A percentile compares a stretch with the other conserved stretches of the same genome.
phyloP scores from a whole-genome alignment of 2,888 invertebrate genomes.

The Cosmia trapezina region DNA sequence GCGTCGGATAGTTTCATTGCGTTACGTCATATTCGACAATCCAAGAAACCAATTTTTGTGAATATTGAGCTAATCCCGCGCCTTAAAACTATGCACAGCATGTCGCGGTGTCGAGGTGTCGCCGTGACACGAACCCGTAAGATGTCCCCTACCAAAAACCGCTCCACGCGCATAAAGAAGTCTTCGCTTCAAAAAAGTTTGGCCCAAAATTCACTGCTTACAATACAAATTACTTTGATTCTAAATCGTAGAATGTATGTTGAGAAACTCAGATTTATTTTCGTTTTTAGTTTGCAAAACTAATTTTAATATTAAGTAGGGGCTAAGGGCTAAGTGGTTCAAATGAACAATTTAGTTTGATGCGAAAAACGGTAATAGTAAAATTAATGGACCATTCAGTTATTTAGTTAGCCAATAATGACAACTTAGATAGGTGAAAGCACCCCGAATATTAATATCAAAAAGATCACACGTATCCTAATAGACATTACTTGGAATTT shows the following conservation, averaged over 20 bases:
- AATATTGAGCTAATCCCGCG: too few species aligned
- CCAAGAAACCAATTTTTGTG: too few species aligned
- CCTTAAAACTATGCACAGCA: too few species aligned
- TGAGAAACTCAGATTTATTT: background rate
- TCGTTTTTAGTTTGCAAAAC: background rate
- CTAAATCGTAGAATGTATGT: background rate
- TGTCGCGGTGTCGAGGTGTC: too few species aligned
- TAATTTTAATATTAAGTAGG: background rate
- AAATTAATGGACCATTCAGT: background rate
- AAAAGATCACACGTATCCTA: conserved; percentile 2
- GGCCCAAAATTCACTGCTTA: background rate
- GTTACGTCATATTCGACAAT: too few species aligned
- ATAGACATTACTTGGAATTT: conserved; percentile 25
- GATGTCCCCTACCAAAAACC: too few species aligned
- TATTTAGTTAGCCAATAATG: background rate
- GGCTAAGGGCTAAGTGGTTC: too few species aligned
- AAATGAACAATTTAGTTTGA: background rate
- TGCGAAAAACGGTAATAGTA: background rate
- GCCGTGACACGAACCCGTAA: too few species aligned
- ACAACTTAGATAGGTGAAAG: background rate
- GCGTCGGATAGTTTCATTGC: too few species aligned
- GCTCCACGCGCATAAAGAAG: too few species aligned
- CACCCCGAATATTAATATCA: background rate
- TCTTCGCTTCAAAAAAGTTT: too few species aligned
- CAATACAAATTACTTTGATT: background rate